These are phyloP conservation scores for Hirtodrosophila trivittata DNA, from an alignment of 2,888 invertebrate species.

Conservation along the genomic window DNA sequence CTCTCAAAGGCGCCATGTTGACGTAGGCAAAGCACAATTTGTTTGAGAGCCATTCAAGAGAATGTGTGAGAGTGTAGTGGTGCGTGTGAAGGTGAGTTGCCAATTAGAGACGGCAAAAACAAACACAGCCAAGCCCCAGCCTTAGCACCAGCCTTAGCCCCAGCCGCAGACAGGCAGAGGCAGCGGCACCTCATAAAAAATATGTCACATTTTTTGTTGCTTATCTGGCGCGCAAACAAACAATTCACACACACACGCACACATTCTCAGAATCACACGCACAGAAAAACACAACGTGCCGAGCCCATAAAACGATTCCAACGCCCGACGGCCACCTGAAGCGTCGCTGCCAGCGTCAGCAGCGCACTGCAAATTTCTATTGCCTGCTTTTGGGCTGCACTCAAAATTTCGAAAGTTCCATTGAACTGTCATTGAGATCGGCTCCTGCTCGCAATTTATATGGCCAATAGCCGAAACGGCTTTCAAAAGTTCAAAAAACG, in stretches of 20 bases:
- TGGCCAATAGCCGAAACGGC: slow-evolving; percentile 14
- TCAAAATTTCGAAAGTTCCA: slow-evolving; percentile 10
- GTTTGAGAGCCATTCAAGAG: slow-evolving; percentile 40
- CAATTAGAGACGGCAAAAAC: slow-evolving; percentile 53
- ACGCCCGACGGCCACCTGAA: slow-evolving; percentile 30
- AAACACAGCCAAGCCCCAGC: slow-evolving; percentile 66
- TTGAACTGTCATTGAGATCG: slow-evolving; percentile 9
- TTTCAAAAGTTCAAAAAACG: slow-evolving; percentile 56
- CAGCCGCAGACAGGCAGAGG: slow-evolving; percentile 15
- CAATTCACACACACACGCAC: slow-evolving; percentile 20
- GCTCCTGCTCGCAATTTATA: slow-evolving; percentile 18
- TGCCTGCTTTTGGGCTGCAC: slow-evolving; percentile 57
- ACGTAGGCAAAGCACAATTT: slow-evolving; percentile 47
- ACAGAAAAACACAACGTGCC: slow-evolving; percentile 55
- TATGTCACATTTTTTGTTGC: slow-evolving; percentile 60
- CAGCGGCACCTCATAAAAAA: slow-evolving; percentile 44
- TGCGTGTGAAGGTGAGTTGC: slow-evolving; percentile 64
- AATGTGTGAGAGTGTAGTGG: slow-evolving; percentile 9
- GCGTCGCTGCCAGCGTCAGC: slow-evolving; percentile 22
- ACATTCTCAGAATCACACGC: slow-evolving; percentile 4
- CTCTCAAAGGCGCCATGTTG: slow-evolving; percentile 25
- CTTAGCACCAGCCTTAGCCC: slow-evolving; percentile 55
- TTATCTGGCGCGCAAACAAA: slow-evolving; percentile 51
- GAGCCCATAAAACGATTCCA: slow-evolving; percentile 69
- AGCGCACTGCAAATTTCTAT: slow-evolving; percentile 1